Base-by-base conservation (phyloP, 2,888 invertebrate genomes). In the Drosophila nigritarsus region DNA sequence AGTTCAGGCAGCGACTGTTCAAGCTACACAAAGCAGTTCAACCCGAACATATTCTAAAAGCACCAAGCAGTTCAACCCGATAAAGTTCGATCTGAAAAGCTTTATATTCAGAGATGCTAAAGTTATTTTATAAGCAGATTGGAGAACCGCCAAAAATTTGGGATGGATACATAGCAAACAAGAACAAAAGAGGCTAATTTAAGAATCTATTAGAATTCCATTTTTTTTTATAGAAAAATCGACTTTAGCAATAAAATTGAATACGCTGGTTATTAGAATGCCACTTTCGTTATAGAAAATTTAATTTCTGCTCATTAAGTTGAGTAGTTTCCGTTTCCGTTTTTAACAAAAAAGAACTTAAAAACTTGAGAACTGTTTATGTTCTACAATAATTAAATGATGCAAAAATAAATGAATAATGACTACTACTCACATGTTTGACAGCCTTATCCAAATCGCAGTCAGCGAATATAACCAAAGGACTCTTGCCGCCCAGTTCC, bases 401-500 rank as follows among this genome's bases (percentile, higher is more conserved):
- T 3, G 13, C 15, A 45, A 7, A 20, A 1, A 1, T 1, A 13
- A 20, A 7, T 24, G 3, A 24, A 24, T 24, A 45, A 2, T 24
- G 24, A 2, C 15, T 24, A 1, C 15, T 29, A 82, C 95, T 95
- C 93, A 97, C 97, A 93, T 97, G 95, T 93, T 96, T 95, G 18
- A 99, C 97, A 30, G 99, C 99, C 90, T 98, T 98, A 85, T 98
- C 98, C 62, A 99, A 92, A 93, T 99, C 99, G 91, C 97, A 98
- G 93, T 99, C 99, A 42, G 96, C 95, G 92, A 99, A 99, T 76
- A 99, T 96, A 42, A 99, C 96, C 29, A 99, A 94, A 0, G 99
- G 99, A 49, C 98, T 98, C 92, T 99, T 99, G 20, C 99, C 99
- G 0, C 99, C 99, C 58, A 99, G 94, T 92, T 99, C 99, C 71